Conservation (phyloP, 2,888 invertebrate genomes). For the Thecocarcelia acutangulata region DNA sequence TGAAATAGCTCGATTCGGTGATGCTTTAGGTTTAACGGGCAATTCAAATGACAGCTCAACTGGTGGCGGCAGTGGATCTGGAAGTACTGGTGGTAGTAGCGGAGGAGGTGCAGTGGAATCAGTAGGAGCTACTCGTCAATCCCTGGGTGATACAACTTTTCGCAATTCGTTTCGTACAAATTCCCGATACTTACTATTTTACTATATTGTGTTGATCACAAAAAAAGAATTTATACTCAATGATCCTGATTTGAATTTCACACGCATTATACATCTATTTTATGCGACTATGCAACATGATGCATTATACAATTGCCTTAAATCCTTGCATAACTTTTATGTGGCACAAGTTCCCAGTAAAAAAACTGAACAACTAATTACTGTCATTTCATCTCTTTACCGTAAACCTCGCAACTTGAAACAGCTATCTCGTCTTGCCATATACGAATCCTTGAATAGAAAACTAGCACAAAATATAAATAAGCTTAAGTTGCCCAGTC, state of each 20-base stretch:
- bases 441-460: slow-evolving; percentile 86
- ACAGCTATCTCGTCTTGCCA: slow-evolving; percentile 86
- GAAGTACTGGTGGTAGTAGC: slow-evolving; percentile 29
- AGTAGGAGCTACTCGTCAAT: slow-evolving; percentile 71
- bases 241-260: slow-evolving; percentile 85
- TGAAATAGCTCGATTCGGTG: slow-evolving; percentile 81
- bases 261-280: slow-evolving; percentile 86
- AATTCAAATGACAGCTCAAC: slow-evolving; percentile 66
- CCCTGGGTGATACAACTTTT: slow-evolving; percentile 77
- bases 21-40: slow-evolving; percentile 74
- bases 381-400: slow-evolving; percentile 85
- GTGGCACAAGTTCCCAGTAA: slow-evolving; percentile 85
- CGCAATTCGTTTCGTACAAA: slow-evolving; percentile 82
- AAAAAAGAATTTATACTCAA: slow-evolving; percentile 85
- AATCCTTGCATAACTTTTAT: slow-evolving; percentile 85
- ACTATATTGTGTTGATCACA: slow-evolving; percentile 87
- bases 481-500: slow-evolving; percentile 86
- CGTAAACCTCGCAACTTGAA: slow-evolving; percentile 87
- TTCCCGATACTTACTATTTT: slow-evolving; percentile 84
- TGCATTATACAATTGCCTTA: slow-evolving; percentile 86
- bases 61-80: slow-evolving; percentile 56
- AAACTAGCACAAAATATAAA: slow-evolving; percentile 85
- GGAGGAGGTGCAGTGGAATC: slow-evolving; percentile 61
- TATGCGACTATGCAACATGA: slow-evolving; percentile 87
- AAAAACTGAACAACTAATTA: slow-evolving; percentile 85